These are phyloP conservation scores for Pseudoatta argentina DNA, from an alignment of 1,140 invertebrate species.

Conservation along the genomic window DNA sequence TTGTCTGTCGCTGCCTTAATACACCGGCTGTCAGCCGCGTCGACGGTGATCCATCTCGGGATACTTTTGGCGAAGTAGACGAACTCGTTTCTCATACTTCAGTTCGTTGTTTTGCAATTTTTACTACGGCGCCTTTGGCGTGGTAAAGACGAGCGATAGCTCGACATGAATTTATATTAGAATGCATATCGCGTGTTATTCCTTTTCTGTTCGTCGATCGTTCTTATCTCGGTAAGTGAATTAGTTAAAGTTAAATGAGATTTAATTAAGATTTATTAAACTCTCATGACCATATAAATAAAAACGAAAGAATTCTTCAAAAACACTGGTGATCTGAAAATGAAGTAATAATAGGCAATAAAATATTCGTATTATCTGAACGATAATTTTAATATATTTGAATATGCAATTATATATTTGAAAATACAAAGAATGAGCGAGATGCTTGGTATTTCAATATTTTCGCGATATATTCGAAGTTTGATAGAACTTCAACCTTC, in stretches of 20 bases:
- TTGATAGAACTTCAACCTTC: not conserved
- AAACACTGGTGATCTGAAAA: not conserved
- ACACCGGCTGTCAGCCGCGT: slow-evolving; percentile 67
- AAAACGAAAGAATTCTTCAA: not conserved
- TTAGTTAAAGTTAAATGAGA: not conserved
- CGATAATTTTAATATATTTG: not conserved
- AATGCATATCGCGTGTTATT: not conserved
- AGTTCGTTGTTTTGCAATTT: slow-evolving; percentile 41
- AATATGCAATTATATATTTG: not conserved
- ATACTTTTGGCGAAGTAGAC: slow-evolving; percentile 48
- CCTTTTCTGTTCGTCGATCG: not conserved
- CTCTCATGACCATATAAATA: not conserved
- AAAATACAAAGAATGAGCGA: not conserved
- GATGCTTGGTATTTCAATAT: not conserved
- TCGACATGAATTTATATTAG: not conserved
- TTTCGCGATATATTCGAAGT: not conserved
- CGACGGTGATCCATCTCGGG: slow-evolving; percentile 65
- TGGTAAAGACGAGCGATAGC: not conserved
- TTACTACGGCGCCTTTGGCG: not conserved
- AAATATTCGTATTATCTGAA: not conserved
- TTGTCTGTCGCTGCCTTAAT: slow-evolving; percentile 74
- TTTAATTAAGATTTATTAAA: slow-evolving; percentile 23
- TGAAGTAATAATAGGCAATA: not conserved
- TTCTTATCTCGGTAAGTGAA: no score
- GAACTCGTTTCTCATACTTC: slow-evolving; percentile 19